Base-by-base conservation (phyloP, 2,797 vertebrate species). In the Dryobates pubescens region DNA sequence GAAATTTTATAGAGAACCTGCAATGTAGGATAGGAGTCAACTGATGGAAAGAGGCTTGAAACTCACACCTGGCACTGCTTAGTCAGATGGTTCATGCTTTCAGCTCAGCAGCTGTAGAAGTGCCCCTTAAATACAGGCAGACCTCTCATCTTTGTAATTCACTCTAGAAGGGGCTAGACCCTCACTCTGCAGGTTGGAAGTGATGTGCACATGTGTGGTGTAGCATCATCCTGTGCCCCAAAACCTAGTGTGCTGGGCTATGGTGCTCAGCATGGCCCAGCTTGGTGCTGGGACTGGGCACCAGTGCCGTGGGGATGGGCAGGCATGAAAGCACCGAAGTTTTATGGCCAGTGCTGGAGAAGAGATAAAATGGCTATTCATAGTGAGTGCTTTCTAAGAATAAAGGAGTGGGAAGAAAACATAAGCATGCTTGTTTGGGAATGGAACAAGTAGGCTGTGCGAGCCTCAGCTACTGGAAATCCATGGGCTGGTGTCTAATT, bases 381-480 rank as follows among this genome's bases (percentile, higher is more conserved):
- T 22, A 74, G 74, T 10, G 13, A 17, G 41, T 17, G 73, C 89
- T 96, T 95, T 94, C 92, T 82, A 95, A 94, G 95, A 84, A 89
- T 81, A 79, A 94, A 95, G 71, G 58, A 76, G 71, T 19, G 12
- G 82, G 61, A 79, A 67, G 94, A 76, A 79, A 89, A 96, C 92
- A 92, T 72, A 96, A 76, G 80, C 2, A 1, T 73, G 68, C 68
- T 91, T 95, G 92, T 95, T 82, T 62, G 91, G 68, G 85, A 82
- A 7, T 56, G 82, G 86, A 75, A 22, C 59, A 17, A 89, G 56
- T 27, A 32, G 68, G 27, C 88, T 61, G 49, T 88, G 82, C 67
- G 67, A 89, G 77, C 18, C 76, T 61, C 67, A 43, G 92, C 91
- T 91, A n/a, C 91, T 95, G 92, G 71, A 82, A 90, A 62, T 47